Conservation (phyloP, 2,113 vertebrate genomes). For the Rhabdomys dilectus region DNA sequence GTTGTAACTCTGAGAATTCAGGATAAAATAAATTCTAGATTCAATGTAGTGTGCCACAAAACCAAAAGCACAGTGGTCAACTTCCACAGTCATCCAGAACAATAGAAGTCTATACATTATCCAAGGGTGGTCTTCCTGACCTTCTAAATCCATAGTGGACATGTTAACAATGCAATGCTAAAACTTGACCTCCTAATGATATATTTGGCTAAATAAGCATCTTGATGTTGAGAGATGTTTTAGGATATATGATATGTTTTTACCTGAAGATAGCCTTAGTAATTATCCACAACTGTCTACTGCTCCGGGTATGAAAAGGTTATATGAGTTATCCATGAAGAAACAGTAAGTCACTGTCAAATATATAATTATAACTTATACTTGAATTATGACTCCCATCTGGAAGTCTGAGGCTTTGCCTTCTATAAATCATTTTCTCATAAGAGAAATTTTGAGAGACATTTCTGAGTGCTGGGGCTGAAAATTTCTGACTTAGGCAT, state of each 20-base stretch:
- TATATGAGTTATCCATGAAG: not conserved
- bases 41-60: conserved; percentile 29
- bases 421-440: conserved; percentile 14
- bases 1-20: not conserved
- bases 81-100: not conserved
- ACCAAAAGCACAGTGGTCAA: not conserved
- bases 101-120: not conserved
- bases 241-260: not conserved
- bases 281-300: not conserved
- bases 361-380: conserved; percentile 2
- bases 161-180: not conserved
- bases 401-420: conserved; percentile 19
- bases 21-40: not conserved
- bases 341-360: not conserved
- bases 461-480: not conserved
- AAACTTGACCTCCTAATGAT: not conserved
- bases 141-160: not conserved
- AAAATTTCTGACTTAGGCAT: not conserved
- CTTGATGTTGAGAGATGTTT: not conserved
- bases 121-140: not conserved
- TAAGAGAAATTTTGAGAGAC: not conserved
- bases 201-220: not conserved
- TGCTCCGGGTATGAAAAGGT: not conserved
- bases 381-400: conserved; percentile 1
- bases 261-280: not conserved